These are phyloP conservation scores for Carcinoscorpius rotundicauda DNA, from an alignment of 1,140 invertebrate genomes.

Conservation along the genomic window DNA sequence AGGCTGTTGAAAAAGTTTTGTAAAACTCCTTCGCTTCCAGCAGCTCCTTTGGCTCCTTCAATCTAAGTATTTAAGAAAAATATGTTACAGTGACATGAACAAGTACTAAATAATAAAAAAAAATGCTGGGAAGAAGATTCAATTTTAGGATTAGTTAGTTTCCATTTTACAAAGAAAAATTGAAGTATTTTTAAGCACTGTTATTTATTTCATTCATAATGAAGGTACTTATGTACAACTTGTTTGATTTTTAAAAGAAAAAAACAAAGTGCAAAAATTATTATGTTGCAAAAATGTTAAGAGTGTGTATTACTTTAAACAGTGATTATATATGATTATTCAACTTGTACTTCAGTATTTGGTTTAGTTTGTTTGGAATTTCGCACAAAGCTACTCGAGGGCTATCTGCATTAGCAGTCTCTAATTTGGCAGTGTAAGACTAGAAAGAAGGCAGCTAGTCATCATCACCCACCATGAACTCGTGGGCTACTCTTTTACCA, in stretches of 20 bases:
- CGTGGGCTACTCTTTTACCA: too few species aligned
- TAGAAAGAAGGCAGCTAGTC: too few species aligned
- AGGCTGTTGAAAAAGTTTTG: constrained; percentile 98
- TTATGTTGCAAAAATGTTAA: too few species aligned
- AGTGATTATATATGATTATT: too few species aligned
- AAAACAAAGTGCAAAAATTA: too few species aligned
- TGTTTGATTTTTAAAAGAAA: background rate
- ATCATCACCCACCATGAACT: too few species aligned
- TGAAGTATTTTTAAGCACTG: background rate
- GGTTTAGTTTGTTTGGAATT: too few species aligned
- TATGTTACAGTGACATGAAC: background rate
- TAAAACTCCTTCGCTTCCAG: constrained; percentile 77
- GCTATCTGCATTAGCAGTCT: too few species aligned
- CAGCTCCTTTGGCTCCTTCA: constrained; percentile 53
- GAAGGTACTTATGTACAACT: background rate
- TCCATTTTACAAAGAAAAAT: background rate
- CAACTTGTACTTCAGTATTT: too few species aligned
- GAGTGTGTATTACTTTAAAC: too few species aligned
- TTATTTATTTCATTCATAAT: background rate
- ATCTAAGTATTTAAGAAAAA: constrained; percentile 39
- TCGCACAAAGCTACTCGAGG: too few species aligned
- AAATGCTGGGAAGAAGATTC: constrained; percentile 1
- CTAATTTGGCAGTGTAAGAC: too few species aligned
- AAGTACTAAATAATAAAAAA: constrained; percentile 1
- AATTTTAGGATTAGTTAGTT: background rate